Conservation (phyloP, 1,140 invertebrate genomes). For the Chionoecetes opilio region DNA sequence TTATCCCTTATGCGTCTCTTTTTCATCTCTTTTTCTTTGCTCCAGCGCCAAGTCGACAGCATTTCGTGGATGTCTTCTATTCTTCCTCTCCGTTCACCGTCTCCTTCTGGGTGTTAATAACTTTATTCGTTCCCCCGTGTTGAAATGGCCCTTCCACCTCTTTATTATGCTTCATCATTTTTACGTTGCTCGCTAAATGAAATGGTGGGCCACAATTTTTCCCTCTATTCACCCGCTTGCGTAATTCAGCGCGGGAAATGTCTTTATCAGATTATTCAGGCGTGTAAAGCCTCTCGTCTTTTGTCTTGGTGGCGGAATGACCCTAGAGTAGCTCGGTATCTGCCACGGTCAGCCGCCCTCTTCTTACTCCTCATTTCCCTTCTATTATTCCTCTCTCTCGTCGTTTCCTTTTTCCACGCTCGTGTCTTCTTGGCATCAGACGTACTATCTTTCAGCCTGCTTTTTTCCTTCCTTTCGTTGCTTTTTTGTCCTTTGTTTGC, state of each 20-base stretch:
- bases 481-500: background rate
- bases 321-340: constrained; percentile 19
- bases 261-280: constrained; percentile 44
- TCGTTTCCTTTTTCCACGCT: background rate
- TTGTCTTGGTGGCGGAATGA: constrained; percentile 24
- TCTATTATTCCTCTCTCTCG: background rate
- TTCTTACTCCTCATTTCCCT: constrained; percentile 16
- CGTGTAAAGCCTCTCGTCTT: constrained; percentile 27
- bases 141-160: background rate
- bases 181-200: background rate
- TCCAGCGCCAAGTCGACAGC: background rate
- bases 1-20: background rate
- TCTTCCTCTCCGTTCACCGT: background rate
- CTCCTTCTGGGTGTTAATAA: background rate
- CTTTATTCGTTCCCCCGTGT: background rate
- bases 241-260: background rate
- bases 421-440: background rate
- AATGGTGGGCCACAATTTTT: background rate
- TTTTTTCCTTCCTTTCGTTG: background rate
- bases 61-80: background rate
- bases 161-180: background rate
- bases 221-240: background rate
- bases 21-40: background rate
- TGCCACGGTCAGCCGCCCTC: constrained; percentile 11
- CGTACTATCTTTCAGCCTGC: background rate